Evolutionary conservation across 2,113 vertebrate genomes (phyloP).

Genomic region (Colossoma macropomum): DNA sequence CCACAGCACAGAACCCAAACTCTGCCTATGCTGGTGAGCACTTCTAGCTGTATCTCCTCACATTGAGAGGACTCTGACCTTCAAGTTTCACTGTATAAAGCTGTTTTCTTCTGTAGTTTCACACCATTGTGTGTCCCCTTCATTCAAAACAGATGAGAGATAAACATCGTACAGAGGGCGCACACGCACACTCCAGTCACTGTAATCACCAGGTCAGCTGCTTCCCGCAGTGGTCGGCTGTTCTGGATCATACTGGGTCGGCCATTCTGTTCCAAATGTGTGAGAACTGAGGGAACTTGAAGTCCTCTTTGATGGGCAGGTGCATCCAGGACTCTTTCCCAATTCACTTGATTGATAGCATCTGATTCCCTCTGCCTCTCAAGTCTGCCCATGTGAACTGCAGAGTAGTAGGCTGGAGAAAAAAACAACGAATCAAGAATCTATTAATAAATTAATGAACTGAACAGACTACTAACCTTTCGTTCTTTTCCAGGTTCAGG

Average conservation of each 20-base stretch:
- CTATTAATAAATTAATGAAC: not conserved
- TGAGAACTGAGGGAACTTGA: not conserved
- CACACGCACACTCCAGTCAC: constrained; percentile 71
- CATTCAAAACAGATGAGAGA: constrained; percentile 69
- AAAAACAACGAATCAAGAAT: not conserved
- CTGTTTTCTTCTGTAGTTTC: too few relatives aligned
- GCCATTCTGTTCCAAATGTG: not conserved
- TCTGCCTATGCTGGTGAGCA: too few relatives aligned
- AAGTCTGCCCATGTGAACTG: not conserved
- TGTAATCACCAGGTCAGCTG: constrained; percentile 64
- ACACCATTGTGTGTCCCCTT: not conserved
- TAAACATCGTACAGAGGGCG: constrained; percentile 59
- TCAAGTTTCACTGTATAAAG: too few relatives aligned
- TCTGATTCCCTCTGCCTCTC: not conserved
- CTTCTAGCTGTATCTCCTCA: too few relatives aligned
- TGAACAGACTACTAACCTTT: too few relatives aligned
- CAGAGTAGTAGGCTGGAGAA: constrained; percentile 9
- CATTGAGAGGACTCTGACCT: too few relatives aligned
- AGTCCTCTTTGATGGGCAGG: not conserved
- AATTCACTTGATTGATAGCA: not conserved
- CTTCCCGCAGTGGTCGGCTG: constrained; percentile 33
- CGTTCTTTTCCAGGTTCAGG: too few relatives aligned
- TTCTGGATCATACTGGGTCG: not conserved
- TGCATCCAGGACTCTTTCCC: not conserved
- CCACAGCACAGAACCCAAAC: too few relatives aligned